Conservation (phyloP, 2,888 invertebrate species). For the Tubulanus polymorphus region DNA sequence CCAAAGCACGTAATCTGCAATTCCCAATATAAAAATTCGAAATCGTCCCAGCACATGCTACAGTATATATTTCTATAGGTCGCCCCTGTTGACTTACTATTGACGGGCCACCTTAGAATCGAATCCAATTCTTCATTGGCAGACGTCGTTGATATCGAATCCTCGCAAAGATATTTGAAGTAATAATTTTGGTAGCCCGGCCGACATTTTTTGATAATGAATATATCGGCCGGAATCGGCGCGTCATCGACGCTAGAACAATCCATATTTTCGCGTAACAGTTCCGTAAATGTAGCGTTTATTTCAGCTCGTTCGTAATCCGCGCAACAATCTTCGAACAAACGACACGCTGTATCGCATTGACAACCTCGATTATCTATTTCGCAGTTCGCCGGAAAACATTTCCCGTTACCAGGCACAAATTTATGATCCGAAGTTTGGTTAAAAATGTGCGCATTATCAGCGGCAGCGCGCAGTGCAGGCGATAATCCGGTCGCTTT, state of each 20-base stretch:
- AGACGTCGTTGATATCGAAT: too few relatives aligned
- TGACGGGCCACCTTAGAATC: constrained; percentile 23
- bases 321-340: constrained; percentile 28
- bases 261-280: background rate
- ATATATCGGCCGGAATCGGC: background rate
- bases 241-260: background rate
- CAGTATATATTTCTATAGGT: constrained; percentile 26
- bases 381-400: too few relatives aligned
- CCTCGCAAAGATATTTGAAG: constrained; percentile 15
- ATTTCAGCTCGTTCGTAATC: constrained; percentile 14
- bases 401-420: too few relatives aligned
- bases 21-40: constrained; percentile 16
- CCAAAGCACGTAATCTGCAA: constrained; percentile 10
- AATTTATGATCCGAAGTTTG: too few relatives aligned
- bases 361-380: too few relatives aligned
- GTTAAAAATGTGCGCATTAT: too few relatives aligned
- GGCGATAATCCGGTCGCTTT: too few relatives aligned
- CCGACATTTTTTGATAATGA: constrained; percentile 24
- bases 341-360: constrained; percentile 28
- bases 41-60: constrained; percentile 6
- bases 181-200: constrained; percentile 14
- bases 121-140: constrained; percentile 5
- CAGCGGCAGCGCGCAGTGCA: too few relatives aligned
- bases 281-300: background rate
- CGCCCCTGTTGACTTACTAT: constrained; percentile 15